These are phyloP conservation scores for Malurus splendens DNA, from an alignment of 2,797 vertebrate genomes.

Conservation along the genomic window DNA sequence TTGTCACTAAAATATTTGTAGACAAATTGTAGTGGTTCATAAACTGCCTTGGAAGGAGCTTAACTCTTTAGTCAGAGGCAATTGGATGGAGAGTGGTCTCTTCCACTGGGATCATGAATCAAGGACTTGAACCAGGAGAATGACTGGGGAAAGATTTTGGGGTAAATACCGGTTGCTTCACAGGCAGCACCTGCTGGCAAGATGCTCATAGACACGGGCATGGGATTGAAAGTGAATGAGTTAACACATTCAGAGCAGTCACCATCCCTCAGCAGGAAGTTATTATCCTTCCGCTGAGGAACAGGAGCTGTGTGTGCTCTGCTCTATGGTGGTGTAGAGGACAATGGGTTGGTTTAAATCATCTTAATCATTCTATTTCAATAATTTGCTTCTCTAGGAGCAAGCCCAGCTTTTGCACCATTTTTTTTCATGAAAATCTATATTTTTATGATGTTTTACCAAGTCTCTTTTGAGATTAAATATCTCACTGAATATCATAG, in stretches of 20 bases:
- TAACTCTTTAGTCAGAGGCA: neutral
- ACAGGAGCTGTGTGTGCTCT: constrained; percentile 12
- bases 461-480: neutral
- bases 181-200: neutral
- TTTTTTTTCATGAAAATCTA: neutral
- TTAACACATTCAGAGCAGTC: constrained; percentile 1
- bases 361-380: neutral
- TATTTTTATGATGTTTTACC: neutral
- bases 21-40: neutral
- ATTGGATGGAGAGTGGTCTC: neutral
- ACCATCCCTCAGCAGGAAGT: constrained; percentile 24
- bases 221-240: constrained; percentile 21
- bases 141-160: neutral
- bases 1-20: neutral
- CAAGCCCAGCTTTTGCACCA: neutral
- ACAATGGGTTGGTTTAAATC: constrained; percentile 39
- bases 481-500: neutral
- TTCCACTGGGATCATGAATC: neutral
- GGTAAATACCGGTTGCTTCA: neutral
- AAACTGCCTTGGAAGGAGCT: neutral
- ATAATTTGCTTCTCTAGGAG: neutral
- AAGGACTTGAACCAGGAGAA: neutral
- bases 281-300: constrained; percentile 33
- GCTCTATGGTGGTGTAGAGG: neutral
- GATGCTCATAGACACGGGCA: neutral